phyloP scores from a whole-genome alignment of 2,888 invertebrate species.

The Synergus umbraculus region DNA sequence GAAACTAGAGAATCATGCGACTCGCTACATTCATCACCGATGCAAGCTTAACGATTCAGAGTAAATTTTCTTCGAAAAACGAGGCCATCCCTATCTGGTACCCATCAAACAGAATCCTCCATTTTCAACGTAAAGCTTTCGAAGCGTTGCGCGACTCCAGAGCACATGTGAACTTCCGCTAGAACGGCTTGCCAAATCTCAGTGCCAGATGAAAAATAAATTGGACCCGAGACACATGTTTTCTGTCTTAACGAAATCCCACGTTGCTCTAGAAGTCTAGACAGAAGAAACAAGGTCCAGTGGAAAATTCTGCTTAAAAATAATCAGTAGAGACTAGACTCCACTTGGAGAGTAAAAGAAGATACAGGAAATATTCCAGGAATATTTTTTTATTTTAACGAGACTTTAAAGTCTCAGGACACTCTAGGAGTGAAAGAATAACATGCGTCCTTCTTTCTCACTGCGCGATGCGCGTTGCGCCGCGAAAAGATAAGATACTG shows the following conservation, averaged over 20 bases:
- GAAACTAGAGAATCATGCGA: not conserved
- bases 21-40: conserved; percentile 4
- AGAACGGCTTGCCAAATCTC: conserved; percentile 29
- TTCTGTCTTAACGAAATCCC: not conserved
- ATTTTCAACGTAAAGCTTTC: not conserved
- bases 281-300: not conserved
- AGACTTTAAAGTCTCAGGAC: not conserved
- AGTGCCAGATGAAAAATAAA: conserved; percentile 27
- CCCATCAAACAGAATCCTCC: conserved; percentile 2
- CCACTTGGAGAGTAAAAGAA: not conserved
- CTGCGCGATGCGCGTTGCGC: too few relatives aligned
- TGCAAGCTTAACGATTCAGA: conserved; percentile 6
- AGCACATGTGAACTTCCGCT: conserved; percentile 34
- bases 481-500: too few relatives aligned
- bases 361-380: not conserved
- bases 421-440: too few relatives aligned
- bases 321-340: not conserved
- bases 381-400: not conserved
- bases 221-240: conserved; percentile 17
- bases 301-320: not conserved
- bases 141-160: conserved; percentile 5
- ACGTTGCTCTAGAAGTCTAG: not conserved
- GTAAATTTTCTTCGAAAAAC: conserved; percentile 34
- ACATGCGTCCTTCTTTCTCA: too few relatives aligned
- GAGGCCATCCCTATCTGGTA: conserved; percentile 17